These are phyloP conservation scores for Panorpa germanica DNA, from an alignment of 2,888 invertebrate species.

Conservation along the genomic window DNA sequence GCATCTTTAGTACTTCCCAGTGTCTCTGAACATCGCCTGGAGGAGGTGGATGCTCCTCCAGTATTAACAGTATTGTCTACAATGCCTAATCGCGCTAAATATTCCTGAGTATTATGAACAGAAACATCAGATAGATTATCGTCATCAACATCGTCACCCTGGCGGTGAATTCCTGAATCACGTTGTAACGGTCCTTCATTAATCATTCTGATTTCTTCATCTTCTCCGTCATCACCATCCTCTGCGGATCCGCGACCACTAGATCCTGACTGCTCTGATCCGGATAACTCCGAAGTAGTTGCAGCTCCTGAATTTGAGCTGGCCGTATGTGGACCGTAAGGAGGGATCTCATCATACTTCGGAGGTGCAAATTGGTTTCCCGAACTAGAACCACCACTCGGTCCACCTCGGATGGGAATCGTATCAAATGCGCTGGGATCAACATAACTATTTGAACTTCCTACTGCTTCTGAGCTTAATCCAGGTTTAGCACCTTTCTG, in stretches of 20 bases:
- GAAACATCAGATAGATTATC: conserved; percentile 77
- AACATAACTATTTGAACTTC: conserved; percentile 65
- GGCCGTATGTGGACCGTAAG: conserved; percentile 60
- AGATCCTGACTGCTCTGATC: conserved; percentile 88
- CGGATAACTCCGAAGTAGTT: conserved; percentile 78
- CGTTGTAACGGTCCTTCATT: conserved; percentile 76
- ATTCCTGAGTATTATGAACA: conserved; percentile 89
- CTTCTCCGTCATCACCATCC: conserved; percentile 81
- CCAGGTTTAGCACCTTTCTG: conserved; percentile 65
- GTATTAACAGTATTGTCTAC: conserved; percentile 57
- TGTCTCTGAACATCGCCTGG: conserved; percentile 49
- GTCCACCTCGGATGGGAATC: conserved; percentile 59
- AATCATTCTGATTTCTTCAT: conserved; percentile 95
- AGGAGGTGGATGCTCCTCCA: conserved; percentile 43
- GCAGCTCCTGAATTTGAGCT: conserved; percentile 63
- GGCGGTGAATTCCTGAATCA: conserved; percentile 44
- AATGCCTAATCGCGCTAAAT: conserved; percentile 83
- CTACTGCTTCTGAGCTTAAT: conserved; percentile 51
- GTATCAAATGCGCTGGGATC: conserved; percentile 82
- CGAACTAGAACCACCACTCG: conserved; percentile 22
- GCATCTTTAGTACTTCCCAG: conserved; percentile 40
- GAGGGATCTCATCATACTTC: conserved; percentile 80
- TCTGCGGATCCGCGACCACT: conserved; percentile 94
- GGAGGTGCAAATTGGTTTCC: conserved; percentile 65
- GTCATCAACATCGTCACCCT: conserved; percentile 35